Evolutionary conservation across 2,797 vertebrate genomes (phyloP).

Genomic region (Mallotus villosus): DNA sequence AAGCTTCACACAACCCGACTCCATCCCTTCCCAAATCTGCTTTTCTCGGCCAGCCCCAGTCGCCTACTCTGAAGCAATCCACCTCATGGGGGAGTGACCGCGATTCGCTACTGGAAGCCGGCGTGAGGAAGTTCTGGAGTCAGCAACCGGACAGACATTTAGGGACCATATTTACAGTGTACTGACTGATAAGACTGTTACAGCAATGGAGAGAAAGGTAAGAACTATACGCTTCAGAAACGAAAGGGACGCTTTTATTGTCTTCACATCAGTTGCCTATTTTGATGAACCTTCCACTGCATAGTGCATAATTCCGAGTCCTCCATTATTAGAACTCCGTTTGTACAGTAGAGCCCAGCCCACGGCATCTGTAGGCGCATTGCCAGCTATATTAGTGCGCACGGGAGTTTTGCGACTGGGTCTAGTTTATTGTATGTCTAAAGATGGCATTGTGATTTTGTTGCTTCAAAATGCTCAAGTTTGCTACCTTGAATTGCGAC

Average conservation of each 20-base stretch:
- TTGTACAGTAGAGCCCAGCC: constrained; percentile 36
- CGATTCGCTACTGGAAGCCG: constrained; percentile 54
- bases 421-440: constrained; percentile 62
- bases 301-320: constrained; percentile 45
- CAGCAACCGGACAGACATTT: constrained; percentile 55
- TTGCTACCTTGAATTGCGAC: constrained; percentile 10
- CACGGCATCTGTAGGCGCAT: constrained; percentile 50
- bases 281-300: constrained; percentile 32
- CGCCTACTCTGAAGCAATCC: constrained; percentile 49
- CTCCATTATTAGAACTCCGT: constrained; percentile 62
- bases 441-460: constrained; percentile 21
- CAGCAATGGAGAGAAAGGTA: constrained; percentile 84
- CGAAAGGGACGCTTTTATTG: constrained; percentile 38
- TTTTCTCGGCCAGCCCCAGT: constrained; percentile 68
- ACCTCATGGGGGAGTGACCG: constrained; percentile 68
- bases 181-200: constrained; percentile 56
- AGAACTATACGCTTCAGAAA: constrained; percentile 55
- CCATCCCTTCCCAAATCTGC: constrained; percentile 69
- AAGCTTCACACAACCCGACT: constrained; percentile 70
- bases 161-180: constrained; percentile 51
- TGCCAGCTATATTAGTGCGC: constrained; percentile 64
- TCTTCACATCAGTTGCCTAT: constrained; percentile 43
- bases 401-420: constrained; percentile 62
- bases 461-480: constrained; percentile 21
- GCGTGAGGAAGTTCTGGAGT: constrained; percentile 70